These are phyloP conservation scores for Cryptus armator DNA, from an alignment of 2,888 invertebrate species.

Conservation along the genomic window DNA sequence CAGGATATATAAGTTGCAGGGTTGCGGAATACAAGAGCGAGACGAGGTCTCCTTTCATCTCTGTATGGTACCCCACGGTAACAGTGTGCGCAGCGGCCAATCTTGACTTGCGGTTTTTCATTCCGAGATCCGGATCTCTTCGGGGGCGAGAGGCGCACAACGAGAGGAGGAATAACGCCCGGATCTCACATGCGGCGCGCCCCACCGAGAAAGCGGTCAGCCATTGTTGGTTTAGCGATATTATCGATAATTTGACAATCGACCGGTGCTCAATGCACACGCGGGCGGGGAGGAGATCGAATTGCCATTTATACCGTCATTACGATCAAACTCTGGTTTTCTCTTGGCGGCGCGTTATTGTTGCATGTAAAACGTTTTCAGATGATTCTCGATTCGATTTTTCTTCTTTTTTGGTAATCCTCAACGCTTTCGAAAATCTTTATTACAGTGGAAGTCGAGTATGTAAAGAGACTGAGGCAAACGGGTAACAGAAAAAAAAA, in stretches of 20 bases:
- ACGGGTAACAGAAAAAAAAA: too few relatives aligned
- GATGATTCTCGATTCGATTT: slow-evolving; percentile 8
- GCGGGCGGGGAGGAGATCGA: slow-evolving; percentile 54
- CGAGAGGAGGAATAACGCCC: slow-evolving; percentile 17
- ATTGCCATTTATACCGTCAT: slow-evolving; percentile 78
- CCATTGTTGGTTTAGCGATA: slow-evolving; percentile 84
- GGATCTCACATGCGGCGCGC: slow-evolving; percentile 41
- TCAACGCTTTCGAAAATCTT: background rate
- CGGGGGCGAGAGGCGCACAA: slow-evolving; percentile 5
- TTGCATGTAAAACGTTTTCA: slow-evolving; percentile 8
- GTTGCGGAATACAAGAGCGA: slow-evolving; percentile 15
- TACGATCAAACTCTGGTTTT: slow-evolving; percentile 66
- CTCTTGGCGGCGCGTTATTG: slow-evolving; percentile 23
- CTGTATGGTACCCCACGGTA: background rate
- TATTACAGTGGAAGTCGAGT: background rate
- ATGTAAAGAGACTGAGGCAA: too few relatives aligned
- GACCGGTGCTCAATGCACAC: slow-evolving; percentile 73
- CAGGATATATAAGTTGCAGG: slow-evolving; percentile 16
- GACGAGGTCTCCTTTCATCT: background rate
- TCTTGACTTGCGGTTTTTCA: slow-evolving; percentile 68
- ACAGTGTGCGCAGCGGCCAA: slow-evolving; percentile 36
- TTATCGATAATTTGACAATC: slow-evolving; percentile 85
- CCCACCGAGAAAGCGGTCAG: slow-evolving; percentile 64
- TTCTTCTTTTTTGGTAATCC: background rate
- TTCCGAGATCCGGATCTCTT: slow-evolving; percentile 56